A percentile compares a stretch with the other conserved stretches of the same genome.
Conservation (phyloP, 1,140 invertebrate genomes). For the Himalopsyche phryganea region DNA sequence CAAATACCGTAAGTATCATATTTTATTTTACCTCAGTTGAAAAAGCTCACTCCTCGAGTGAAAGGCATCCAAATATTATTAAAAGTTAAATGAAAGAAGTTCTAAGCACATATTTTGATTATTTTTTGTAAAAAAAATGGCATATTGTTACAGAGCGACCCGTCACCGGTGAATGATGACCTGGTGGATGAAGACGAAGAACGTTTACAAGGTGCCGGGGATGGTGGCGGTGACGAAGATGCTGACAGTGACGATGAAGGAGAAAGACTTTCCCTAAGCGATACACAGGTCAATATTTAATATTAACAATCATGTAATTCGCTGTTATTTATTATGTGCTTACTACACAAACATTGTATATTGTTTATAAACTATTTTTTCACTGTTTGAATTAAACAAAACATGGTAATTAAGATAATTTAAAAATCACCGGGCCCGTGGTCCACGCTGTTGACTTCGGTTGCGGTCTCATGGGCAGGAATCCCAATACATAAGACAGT, state of each 20-base stretch:
- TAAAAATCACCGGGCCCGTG: too few species aligned
- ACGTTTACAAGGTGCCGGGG: constrained; percentile 3
- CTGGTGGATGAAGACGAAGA: constrained; percentile 29
- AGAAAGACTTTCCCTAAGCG: constrained; percentile 23
- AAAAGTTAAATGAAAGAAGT: constrained; percentile 1
- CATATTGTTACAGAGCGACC: constrained; percentile 43
- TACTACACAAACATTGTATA: background rate
- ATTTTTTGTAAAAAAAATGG: too few species aligned
- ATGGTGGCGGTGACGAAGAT: constrained; percentile 2
- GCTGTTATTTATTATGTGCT: background rate
- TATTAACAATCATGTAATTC: background rate
- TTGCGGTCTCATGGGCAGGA: too few species aligned
- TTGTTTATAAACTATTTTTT: too few species aligned
- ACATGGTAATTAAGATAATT: too few species aligned
- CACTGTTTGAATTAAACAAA: too few species aligned
- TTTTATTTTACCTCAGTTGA: too few species aligned
- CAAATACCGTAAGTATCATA: too few species aligned
- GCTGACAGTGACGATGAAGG: constrained; percentile 22
- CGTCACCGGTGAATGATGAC: constrained; percentile 20
- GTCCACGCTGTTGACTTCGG: too few species aligned
- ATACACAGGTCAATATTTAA: constrained; percentile 19
- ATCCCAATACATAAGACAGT: too few species aligned
- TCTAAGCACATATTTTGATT: background rate
- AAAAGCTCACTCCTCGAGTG: too few species aligned
- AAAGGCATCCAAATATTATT: background rate